Evolutionary conservation across 2,113 vertebrate genomes (phyloP).

Genomic region (Strigops habroptila): DNA sequence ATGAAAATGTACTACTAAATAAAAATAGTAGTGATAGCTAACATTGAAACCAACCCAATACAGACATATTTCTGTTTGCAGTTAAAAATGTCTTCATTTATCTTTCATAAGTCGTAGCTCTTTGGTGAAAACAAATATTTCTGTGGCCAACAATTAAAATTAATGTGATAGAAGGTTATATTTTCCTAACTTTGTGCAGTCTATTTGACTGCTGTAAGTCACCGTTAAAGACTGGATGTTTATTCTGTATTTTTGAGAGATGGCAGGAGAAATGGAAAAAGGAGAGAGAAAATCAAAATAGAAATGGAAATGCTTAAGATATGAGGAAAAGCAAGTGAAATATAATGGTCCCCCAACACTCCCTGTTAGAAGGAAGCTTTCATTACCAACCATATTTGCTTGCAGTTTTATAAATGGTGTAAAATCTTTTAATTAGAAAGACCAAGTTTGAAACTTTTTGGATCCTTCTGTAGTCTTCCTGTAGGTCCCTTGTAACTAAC

Average conservation of each 20-base stretch:
- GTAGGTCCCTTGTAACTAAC: background rate
- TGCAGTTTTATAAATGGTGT: background rate
- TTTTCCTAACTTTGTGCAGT: background rate
- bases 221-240: background rate
- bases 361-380: background rate
- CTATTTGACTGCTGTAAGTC: background rate
- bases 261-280: background rate
- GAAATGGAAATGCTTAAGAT: background rate
- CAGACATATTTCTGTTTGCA: slow-evolving; percentile 10
- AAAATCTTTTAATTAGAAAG: background rate
- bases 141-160: slow-evolving; percentile 31
- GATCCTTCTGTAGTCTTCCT: background rate
- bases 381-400: background rate
- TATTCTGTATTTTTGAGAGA: background rate
- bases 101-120: slow-evolving; percentile 51
- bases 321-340: background rate
- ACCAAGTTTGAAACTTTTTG: background rate
- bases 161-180: background rate
- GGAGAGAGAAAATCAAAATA: background rate
- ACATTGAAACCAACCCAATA: slow-evolving; percentile 9
- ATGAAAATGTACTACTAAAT: background rate
- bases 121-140: slow-evolving; percentile 47
- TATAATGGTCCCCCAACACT: background rate
- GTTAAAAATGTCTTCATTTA: slow-evolving; percentile 54
- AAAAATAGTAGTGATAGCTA: slow-evolving; percentile 24